A percentile compares a stretch with the other conserved stretches of the same genome.
Conservation (phyloP, 2,888 invertebrate species). For the Muschampia plurimacula region DNA sequence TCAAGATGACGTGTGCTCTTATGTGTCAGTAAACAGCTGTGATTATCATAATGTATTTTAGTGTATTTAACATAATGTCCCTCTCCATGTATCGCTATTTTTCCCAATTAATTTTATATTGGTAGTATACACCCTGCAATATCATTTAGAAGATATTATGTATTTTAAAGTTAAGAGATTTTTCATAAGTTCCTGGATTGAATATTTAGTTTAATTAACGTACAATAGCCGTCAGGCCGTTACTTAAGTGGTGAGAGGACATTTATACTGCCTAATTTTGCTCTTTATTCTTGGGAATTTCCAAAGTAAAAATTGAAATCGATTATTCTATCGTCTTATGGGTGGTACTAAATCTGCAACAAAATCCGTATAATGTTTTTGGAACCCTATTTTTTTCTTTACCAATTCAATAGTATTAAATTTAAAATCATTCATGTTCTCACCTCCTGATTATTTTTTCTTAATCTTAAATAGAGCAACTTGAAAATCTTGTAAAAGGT, state of each 20-base stretch:
- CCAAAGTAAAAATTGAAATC: neutral
- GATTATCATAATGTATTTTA: slow-evolving; percentile 11
- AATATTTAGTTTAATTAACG: too few species aligned
- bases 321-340: neutral
- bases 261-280: too few species aligned
- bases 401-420: neutral
- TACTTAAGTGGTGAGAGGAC: too few species aligned
- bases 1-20: slow-evolving; percentile 16
- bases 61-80: neutral
- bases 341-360: neutral
- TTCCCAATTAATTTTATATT: neutral
- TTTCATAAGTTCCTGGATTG: too few species aligned
- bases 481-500: neutral
- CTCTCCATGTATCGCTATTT: neutral
- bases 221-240: too few species aligned
- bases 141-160: too few species aligned
- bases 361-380: neutral
- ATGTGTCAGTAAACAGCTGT: slow-evolving; percentile 8
- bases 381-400: neutral
- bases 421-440: neutral
- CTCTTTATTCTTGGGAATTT: too few species aligned
- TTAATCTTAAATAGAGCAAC: neutral
- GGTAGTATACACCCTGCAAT: neutral
- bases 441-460: neutral
- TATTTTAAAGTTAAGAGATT: too few species aligned